phyloP scores from a whole-genome alignment of 2,113 vertebrate genomes.

The Empidonax traillii region DNA sequence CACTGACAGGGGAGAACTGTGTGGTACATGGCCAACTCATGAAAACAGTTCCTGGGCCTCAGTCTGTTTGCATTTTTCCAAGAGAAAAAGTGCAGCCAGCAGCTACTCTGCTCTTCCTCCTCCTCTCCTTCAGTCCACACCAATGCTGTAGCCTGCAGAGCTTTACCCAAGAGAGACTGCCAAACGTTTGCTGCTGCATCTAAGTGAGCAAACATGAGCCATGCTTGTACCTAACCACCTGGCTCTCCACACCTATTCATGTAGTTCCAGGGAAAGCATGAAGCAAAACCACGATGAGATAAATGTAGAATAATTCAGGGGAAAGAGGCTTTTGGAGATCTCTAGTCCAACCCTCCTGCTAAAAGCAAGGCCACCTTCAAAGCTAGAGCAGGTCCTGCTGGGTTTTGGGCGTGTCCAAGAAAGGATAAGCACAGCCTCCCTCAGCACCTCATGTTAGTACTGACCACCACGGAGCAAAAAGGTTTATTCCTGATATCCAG shows the following conservation, averaged over 20 bases:
- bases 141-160: background rate
- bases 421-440: background rate
- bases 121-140: background rate
- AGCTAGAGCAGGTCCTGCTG: background rate
- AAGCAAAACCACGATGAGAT: background rate
- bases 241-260: background rate
- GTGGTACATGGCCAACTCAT: background rate
- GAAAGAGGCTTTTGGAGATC: background rate
- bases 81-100: background rate
- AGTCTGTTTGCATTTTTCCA: background rate
- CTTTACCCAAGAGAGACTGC: background rate
- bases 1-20: fast-evolving
- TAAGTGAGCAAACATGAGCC: fast-evolving
- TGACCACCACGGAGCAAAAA: background rate
- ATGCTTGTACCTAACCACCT: background rate
- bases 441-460: background rate
- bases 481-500: background rate
- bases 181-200: background rate
- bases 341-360: background rate
- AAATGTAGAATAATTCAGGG: background rate
- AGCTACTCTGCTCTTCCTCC: background rate
- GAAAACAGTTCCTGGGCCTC: background rate
- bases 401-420: background rate
- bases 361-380: background rate
- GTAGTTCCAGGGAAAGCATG: background rate